A percentile compares a stretch with the other conserved stretches of the same genome.
These are phyloP conservation scores for Macheiramphus alcinus DNA, from an alignment of 2,113 vertebrate species.

Conservation along the genomic window DNA sequence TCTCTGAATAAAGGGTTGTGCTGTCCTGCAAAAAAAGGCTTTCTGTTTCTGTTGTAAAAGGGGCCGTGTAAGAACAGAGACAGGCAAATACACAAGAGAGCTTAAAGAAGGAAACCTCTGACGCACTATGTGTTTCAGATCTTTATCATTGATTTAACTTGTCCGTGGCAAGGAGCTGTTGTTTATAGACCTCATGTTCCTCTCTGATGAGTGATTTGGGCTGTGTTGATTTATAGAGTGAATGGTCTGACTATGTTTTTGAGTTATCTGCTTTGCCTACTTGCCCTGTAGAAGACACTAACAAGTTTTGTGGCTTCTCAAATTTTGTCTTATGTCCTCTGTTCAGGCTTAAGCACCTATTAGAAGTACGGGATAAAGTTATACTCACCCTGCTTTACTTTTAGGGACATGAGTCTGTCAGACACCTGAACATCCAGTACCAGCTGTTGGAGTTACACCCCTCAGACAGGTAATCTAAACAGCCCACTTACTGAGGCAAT, in stretches of 20 bases:
- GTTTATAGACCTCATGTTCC: slow-evolving; percentile 4
- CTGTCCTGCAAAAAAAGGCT: neutral
- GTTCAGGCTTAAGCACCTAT: neutral
- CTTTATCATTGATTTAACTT: slow-evolving; percentile 20
- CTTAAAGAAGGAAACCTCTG: slow-evolving; percentile 31
- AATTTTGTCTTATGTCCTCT: neutral
- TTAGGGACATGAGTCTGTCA: neutral
- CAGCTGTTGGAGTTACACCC: neutral
- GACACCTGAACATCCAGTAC: neutral
- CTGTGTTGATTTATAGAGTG: neutral
- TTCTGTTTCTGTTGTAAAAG: slow-evolving; percentile 16
- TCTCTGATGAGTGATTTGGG: neutral
- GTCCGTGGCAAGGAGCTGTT: neutral
- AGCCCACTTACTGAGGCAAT: neutral
- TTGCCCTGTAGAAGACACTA: neutral
- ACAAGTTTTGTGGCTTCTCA: neutral
- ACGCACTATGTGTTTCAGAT: neutral
- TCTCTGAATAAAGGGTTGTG: slow-evolving; percentile 2
- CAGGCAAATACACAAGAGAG: neutral
- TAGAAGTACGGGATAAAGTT: neutral
- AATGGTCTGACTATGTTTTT: neutral
- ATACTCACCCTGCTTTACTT: neutral
- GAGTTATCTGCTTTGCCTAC: neutral
- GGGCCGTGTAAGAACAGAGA: neutral
- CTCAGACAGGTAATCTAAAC: neutral